These are phyloP conservation scores for Craterocephalus amniculus DNA, from an alignment of 2,797 vertebrate species.

Conservation along the genomic window DNA sequence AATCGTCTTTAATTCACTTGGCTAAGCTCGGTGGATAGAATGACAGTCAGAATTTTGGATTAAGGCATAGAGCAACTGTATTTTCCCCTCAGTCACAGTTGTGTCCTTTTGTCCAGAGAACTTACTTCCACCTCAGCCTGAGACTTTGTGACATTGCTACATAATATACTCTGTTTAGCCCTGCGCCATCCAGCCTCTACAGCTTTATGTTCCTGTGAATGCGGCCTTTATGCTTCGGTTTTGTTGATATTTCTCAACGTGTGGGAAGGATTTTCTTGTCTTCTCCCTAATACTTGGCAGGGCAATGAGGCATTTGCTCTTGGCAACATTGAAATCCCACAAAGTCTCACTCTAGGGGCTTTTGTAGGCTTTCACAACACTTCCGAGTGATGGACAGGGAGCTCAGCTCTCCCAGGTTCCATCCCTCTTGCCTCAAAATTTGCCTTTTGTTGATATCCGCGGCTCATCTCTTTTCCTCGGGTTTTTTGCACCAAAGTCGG, in stretches of 20 bases:
- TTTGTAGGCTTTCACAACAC: constrained; percentile 73
- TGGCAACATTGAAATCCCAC: constrained; percentile 78
- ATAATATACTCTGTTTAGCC: constrained; percentile 63
- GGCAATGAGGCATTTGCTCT: constrained; percentile 64
- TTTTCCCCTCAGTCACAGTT: constrained; percentile 63
- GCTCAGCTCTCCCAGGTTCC: constrained; percentile 67
- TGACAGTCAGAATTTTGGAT: constrained; percentile 74
- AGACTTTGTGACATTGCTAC: constrained; percentile 60
- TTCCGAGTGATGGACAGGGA: constrained; percentile 75
- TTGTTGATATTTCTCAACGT: constrained; percentile 79
- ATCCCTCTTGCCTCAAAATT: constrained; percentile 63
- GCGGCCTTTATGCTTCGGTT: constrained; percentile 76
- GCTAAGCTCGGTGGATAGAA: constrained; percentile 70
- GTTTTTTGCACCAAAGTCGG: constrained; percentile 58
- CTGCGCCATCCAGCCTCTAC: constrained; percentile 56
- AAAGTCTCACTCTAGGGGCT: constrained; percentile 70
- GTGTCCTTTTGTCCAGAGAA: constrained; percentile 68
- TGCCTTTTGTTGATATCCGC: constrained; percentile 72
- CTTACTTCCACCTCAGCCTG: constrained; percentile 68
- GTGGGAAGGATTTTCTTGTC: constrained; percentile 73
- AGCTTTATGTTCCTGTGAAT: constrained; percentile 78
- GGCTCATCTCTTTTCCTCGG: constrained; percentile 45
- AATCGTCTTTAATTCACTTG: constrained; percentile 76
- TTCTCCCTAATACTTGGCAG: constrained; percentile 75
- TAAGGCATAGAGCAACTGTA: constrained; percentile 70